A percentile compares a stretch with the other conserved stretches of the same genome.
Conservation (phyloP, 2,113 vertebrate genomes). For the Melanocharis versteri region DNA sequence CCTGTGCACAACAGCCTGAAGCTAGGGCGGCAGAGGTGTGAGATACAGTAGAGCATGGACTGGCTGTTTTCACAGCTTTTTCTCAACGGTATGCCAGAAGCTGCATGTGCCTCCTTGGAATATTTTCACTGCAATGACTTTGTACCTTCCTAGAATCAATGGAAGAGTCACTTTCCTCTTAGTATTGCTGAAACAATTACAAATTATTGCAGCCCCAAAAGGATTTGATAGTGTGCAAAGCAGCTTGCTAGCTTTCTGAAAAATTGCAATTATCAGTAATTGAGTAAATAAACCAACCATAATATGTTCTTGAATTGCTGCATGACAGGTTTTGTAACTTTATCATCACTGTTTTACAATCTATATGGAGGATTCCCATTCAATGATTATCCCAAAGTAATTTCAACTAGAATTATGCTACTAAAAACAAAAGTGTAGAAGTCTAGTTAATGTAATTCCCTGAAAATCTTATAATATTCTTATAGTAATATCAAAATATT, state of each 20-base stretch:
- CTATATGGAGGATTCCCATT: background rate
- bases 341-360: background rate
- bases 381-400: background rate
- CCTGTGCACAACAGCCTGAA: background rate
- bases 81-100: background rate
- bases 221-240: background rate
- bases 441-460: background rate
- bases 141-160: background rate
- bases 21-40: background rate
- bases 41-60: background rate
- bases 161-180: background rate
- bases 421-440: background rate
- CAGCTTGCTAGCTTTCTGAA: background rate
- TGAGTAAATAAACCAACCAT: background rate
- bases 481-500: background rate
- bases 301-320: background rate
- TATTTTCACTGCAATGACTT: background rate
- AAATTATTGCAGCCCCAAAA: background rate
- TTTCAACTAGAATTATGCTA: background rate
- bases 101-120: background rate
- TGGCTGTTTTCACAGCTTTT: background rate
- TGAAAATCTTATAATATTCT: background rate
- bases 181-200: background rate
- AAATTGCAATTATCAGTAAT: background rate
- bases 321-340: background rate